Conservation (phyloP, 2,888 invertebrate genomes). For the Meloe dianella region DNA sequence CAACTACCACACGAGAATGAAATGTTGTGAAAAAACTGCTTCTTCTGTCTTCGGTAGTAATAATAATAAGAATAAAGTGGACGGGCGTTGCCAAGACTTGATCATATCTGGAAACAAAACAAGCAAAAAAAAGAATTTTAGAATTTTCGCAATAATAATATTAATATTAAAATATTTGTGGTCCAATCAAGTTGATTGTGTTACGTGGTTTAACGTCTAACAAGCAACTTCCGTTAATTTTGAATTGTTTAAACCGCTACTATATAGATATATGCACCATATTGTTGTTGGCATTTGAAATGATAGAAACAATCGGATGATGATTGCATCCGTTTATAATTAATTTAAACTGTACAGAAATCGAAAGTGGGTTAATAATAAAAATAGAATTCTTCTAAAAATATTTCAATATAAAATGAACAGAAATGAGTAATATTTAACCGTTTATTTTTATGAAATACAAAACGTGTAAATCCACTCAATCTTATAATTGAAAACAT, state of each 20-base stretch:
- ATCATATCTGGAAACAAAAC: not conserved
- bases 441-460: not conserved
- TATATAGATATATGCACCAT: not conserved
- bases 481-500: not conserved
- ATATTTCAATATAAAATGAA: not conserved
- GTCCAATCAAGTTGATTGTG: not conserved
- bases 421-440: not conserved
- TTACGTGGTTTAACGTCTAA: conserved; percentile 13
- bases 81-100: not conserved
- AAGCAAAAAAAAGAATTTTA: not conserved
- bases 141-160: not conserved
- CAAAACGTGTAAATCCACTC: not conserved
- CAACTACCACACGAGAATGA: not conserved
- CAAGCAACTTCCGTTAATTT: conserved; percentile 30
- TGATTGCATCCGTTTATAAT: not conserved
- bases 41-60: not conserved
- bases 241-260: conserved; percentile 23
- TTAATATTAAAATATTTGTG: not conserved
- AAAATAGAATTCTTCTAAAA: not conserved
- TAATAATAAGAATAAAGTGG: not conserved
- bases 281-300: not conserved
- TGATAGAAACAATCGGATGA: not conserved
- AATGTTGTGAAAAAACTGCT: not conserved
- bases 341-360: not conserved
- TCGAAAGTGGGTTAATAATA: not conserved